Percentiles rank a stretch among this genome's conserved stretches.
phyloP scores from a whole-genome alignment of 2,888 invertebrate genomes.

The Spisula solida region DNA sequence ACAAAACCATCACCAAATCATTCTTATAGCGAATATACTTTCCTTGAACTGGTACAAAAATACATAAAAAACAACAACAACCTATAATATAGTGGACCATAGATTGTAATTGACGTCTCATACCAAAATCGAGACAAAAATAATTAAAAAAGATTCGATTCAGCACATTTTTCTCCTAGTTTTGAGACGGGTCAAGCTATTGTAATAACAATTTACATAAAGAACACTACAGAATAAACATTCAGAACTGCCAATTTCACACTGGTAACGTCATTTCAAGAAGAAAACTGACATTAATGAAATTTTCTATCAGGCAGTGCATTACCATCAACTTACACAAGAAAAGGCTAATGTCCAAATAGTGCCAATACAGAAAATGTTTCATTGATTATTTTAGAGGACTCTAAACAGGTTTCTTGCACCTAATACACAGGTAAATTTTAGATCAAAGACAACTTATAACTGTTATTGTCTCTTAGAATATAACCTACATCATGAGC shows the following conservation, averaged over 20 bases:
- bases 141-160: neutral
- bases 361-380: neutral
- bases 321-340: neutral
- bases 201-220: conserved; percentile 19
- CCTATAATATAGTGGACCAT: neutral
- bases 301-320: conserved; percentile 5
- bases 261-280: conserved; percentile 4
- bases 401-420: too few relatives aligned
- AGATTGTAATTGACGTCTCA: neutral
- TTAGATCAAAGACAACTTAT: too few relatives aligned
- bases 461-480: too few relatives aligned
- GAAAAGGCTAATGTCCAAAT: neutral
- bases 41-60: too few relatives aligned
- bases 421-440: too few relatives aligned
- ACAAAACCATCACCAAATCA: too few relatives aligned
- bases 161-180: neutral
- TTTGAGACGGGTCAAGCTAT: conserved; percentile 6
- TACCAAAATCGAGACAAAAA: neutral
- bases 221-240: neutral
- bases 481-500: too few relatives aligned
- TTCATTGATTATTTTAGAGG: neutral
- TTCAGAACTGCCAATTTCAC: neutral
- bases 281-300: conserved; percentile 14
- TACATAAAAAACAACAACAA: too few relatives aligned
- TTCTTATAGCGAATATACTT: too few relatives aligned